Evolutionary conservation across 2,888 invertebrate species (phyloP), one percentile per base, ranked within the genome.

Genomic region (Arctia plantaginis): DNA sequence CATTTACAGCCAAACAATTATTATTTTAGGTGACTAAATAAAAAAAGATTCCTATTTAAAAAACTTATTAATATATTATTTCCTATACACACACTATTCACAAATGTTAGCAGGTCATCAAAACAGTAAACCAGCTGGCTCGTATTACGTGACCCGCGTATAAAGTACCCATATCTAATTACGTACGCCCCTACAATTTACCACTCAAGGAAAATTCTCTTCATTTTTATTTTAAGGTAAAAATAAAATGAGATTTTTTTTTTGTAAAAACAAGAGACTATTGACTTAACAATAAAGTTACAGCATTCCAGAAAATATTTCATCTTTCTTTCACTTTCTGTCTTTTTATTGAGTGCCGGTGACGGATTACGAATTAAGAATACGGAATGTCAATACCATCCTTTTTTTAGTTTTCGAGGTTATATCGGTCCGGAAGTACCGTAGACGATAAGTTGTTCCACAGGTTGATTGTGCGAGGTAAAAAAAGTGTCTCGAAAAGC

Each of bases 71-170:
- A 10, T 23, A 35, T 65, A 35, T 35, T 23, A 39, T 39, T 39
- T 6, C 23, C 13, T 4, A 39, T 35, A 62, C 2, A 2, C 12
- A 55, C n/a, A 20, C 35, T 35, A 20, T 65, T 12, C 35, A 23
- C 23, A 68, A 44, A 47, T 44, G 23, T 20, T 30, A 20, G 23
- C n/a, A 68, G 47, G 47, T 68, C 35, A 35, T 51, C 35, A 66
- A 27, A 55, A 66, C 13, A 39, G 23, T 20, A 41, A 4, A 41
- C 44, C 41, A 39, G 55, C 41, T 66, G 62, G 67, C 51, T 72
- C 18, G 10, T n/a, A 44, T 27, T 6, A 72, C 67, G 72, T 62
- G 72, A 62, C 62, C 41, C 6, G 72, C 3, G n/a, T 68, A 33
- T 41, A 2, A 67, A 72, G 10, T 30, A 2, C 41, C 27, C n/a